Evolutionary conservation across 2,113 vertebrate species (phyloP), one percentile per base, ranked within the genome.

Genomic region (Podilymbus podiceps): DNA sequence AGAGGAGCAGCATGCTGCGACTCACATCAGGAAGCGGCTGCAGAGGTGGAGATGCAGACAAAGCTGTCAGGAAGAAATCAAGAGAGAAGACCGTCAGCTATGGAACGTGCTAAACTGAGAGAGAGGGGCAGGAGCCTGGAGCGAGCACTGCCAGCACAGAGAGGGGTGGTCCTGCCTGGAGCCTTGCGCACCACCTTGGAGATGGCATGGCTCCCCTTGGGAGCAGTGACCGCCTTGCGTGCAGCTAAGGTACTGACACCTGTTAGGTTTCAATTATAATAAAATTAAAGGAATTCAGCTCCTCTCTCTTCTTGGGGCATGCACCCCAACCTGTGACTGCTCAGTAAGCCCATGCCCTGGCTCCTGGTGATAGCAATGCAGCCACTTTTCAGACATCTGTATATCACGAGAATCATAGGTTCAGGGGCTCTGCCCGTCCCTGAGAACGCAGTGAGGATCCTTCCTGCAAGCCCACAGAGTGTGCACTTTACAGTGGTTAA

Each of bases 21-120:
- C 42, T 2, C 1, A 42, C n/a, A 33, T 14, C n/a, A 13, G 53
- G 52, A 31, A 19, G 73, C 0, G 1, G 30, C 47, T 35, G 68
- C 33, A 17, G 44, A 1, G 14, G 24, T 9, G 42, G 31, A 24
- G 23, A n/a, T 9, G 38, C 33, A 62, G 67, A 50, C 24, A 58
- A 58, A 71, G 38, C 68, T 23, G 33, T 17, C 1, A 2, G 47
- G 60, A 38, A 62, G 55, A 69, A 68, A 63, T 22, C 49, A 18
- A 35, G 88, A 38, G 23, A n/a, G 60, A 80, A 60, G 62, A 38
- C 23, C 35, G 22, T 53, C 33, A 56, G 30, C 31, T 53, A 8
- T 11, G 33, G 49, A 67, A 24, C 0, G 2, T 10, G 42, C 30
- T 31, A 18, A 42, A 21, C 30, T 5, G 30, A 60, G 73, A 20